Base-by-base conservation (phyloP, 2,888 invertebrate species). In the Macrosoma leucophasiata region DNA sequence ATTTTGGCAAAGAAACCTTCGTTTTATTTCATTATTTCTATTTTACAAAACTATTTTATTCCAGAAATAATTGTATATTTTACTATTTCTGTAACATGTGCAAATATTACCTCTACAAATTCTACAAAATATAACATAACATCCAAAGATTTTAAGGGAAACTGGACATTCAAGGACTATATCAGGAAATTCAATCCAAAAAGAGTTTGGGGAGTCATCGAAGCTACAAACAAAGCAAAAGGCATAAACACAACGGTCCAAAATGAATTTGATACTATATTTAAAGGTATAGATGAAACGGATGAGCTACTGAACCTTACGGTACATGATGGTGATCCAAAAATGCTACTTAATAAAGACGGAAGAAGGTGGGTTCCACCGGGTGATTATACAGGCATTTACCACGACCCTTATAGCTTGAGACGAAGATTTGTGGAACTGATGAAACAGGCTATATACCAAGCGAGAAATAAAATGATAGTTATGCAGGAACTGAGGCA, bases 381-480 rank as follows among this genome's bases (percentile, higher is more conserved):
- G 0, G 42, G 46, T 0, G 1, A 27, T 3, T 6, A 15, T 17
- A 10, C n/a, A 2, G 24, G 30, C 1, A 4, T 3, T 5, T 18
- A 15, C 13, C 29, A 9, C 11, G 70, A 70, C 22, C 10, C 2
- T 0, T 65, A 52, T 29, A 38, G 36, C 7, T 3, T 58, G 0
- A 53, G 60, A 18, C 39, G 33, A 1, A 49, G 75, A 7, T 4
- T 75, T 0, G 48, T 54, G 4, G 72, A 72, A 13, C 39, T 76
- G 4, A 72, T 73, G 60, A 68, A 67, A 24, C 72, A 71, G 25
- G 57, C 62, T 0, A 62, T 76, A 6, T 76, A 72, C 33, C 63
- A 62, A 30, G 50, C 65, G 0, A 51, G 76, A 22, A 62, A 67
- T 13, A 66, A 57, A 31, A 58, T 76, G 68, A 40, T 60, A 0